Percentiles rank a stretch among this genome's conserved stretches.
Conservation (phyloP, 2,113 vertebrate species). For the Sterrhoptilus dennistouni region DNA sequence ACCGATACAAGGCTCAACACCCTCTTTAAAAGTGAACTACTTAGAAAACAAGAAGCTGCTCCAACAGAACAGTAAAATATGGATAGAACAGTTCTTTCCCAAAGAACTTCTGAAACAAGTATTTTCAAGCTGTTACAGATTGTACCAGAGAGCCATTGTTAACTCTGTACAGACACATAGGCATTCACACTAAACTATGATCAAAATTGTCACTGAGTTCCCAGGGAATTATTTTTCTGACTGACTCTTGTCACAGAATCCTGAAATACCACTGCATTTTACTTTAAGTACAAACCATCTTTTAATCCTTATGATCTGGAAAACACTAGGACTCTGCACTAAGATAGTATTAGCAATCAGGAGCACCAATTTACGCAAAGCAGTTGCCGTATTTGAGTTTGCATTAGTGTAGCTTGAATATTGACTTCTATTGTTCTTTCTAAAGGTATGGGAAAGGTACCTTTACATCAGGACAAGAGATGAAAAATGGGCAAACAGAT, state of each 20-base stretch:
- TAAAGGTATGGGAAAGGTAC: not conserved
- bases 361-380: not conserved
- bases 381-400: not conserved
- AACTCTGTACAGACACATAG: not conserved
- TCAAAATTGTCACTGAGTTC: not conserved
- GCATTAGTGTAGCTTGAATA: slow-evolving; percentile 13
- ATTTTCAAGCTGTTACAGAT: not conserved
- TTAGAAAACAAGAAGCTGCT: not conserved
- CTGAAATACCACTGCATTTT: not conserved
- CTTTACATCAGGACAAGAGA: slow-evolving; percentile 6
- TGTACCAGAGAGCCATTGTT: not conserved
- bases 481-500: not conserved
- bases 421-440: not conserved
- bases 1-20: not conserved
- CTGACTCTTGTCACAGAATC: not conserved
- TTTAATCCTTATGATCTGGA: slow-evolving; percentile 4
- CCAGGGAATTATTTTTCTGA: not conserved
- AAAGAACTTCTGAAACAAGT: not conserved
- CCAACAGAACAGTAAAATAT: not conserved
- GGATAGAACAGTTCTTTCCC: not conserved
- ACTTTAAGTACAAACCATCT: not conserved
- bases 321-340: not conserved
- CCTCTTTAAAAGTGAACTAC: not conserved
- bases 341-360: not conserved
- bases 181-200: not conserved